Percentiles rank a stretch among this genome's conserved stretches.
These are phyloP conservation scores for Oscheius sp. DNA, from an alignment of 2,888 invertebrate genomes.

Conservation along the genomic window DNA sequence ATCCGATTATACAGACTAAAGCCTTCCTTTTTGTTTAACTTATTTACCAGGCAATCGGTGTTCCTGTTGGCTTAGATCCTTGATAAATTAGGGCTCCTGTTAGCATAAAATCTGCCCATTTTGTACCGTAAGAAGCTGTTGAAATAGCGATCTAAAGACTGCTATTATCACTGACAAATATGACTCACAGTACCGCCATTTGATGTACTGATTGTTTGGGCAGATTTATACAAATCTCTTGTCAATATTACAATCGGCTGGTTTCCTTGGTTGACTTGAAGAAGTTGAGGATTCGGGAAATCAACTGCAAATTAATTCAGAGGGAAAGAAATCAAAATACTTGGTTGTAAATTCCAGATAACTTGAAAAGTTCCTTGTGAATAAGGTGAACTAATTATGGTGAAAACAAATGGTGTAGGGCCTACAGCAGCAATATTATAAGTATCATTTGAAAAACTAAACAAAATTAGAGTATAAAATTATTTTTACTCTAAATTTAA, in stretches of 20 bases:
- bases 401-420: neutral
- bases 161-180: neutral
- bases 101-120: neutral
- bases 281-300: neutral
- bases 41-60: neutral
- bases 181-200: neutral
- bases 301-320: neutral
- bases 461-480: neutral
- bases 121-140: conserved; percentile 1
- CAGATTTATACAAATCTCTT: neutral
- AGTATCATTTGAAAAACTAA: neutral
- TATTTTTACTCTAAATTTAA: neutral
- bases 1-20: conserved; percentile 10
- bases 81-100: conserved; percentile 7
- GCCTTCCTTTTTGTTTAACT: neutral
- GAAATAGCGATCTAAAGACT: conserved; percentile 13
- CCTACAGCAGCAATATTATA: conserved; percentile 6
- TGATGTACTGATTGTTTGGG: neutral
- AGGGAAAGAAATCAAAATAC: neutral
- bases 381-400: neutral
- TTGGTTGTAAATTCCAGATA: neutral
- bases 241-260: conserved; percentile 12
- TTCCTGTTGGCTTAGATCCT: neutral
- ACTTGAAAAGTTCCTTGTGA: conserved; percentile 3
- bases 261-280: neutral